These are phyloP conservation scores for Meteorus colon DNA, from an alignment of 2,888 invertebrate species.

Conservation along the genomic window DNA sequence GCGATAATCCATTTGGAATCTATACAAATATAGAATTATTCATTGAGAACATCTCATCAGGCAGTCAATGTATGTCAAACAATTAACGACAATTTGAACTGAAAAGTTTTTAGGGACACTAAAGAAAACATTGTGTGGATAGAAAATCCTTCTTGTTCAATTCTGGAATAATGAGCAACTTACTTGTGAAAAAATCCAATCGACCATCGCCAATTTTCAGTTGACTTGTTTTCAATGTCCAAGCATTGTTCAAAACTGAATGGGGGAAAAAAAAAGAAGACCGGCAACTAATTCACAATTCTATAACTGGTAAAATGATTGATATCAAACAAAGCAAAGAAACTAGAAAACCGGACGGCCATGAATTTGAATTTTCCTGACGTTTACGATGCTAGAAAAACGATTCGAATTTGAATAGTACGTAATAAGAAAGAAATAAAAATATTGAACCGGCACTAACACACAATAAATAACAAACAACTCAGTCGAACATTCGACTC, in stretches of 20 bases:
- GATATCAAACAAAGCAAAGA: not conserved
- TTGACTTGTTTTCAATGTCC: not conserved
- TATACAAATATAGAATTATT: no score
- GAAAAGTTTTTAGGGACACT: not conserved
- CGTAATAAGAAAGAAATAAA: not conserved
- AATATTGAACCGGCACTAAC: conserved; percentile 14
- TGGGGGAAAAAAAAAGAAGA: not conserved
- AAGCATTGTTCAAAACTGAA: not conserved
- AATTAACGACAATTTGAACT: not conserved
- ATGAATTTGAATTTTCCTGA: not conserved
- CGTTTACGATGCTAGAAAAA: conserved; percentile 19
- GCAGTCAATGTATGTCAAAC: no score
- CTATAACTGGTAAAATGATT: not conserved
- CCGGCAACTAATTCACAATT: conserved; percentile 8
- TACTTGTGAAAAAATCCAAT: conserved; percentile 2
- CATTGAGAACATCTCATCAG: no score
- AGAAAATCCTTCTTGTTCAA: not conserved
- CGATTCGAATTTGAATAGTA: conserved; percentile 1
- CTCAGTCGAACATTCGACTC: conserved; percentile 2
- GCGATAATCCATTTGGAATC: no score
- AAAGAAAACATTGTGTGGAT: not conserved
- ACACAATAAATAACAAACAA: conserved; percentile 7
- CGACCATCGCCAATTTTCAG: not conserved
- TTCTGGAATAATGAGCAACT: not conserved
- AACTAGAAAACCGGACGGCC: not conserved